Percentiles rank a stretch among this genome's conserved stretches.
Evolutionary conservation across 2,113 vertebrate species (phyloP).

Genomic region (Osmerus mordax): DNA sequence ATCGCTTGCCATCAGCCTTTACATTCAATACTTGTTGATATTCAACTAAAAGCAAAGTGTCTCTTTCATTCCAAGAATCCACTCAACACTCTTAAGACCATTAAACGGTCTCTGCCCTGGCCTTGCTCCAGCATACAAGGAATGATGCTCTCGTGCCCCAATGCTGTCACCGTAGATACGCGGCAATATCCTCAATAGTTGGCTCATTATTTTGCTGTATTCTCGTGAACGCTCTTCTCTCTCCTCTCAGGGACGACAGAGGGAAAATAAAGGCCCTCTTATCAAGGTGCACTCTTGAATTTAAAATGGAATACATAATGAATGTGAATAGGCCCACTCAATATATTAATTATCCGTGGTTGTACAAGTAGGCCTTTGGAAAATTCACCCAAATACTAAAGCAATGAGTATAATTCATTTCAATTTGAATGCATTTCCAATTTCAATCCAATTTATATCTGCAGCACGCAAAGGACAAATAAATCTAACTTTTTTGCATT

Average conservation of each 20-base stretch:
- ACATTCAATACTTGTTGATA: conserved; percentile 30
- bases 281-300: neutral
- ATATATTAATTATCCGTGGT: neutral
- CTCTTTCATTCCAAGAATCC: conserved; percentile 43
- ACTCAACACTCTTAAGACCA: conserved; percentile 38
- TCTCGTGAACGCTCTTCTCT: conserved; percentile 13
- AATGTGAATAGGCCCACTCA: neutral
- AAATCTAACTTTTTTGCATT: no score
- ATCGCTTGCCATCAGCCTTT: conserved; percentile 18
- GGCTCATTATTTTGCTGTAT: neutral
- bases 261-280: conserved; percentile 8
- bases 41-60: conserved; percentile 39
- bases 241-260: conserved; percentile 8
- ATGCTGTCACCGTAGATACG: conserved; percentile 13
- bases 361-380: neutral
- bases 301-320: neutral
- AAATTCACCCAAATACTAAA: neutral
- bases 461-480: no score
- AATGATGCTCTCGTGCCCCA: conserved; percentile 18
- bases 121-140: conserved; percentile 21
- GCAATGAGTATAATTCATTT: neutral
- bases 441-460: neutral
- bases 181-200: conserved; percentile 4
- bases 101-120: conserved; percentile 26
- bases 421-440: neutral